Conservation (phyloP, 2,113 vertebrate species). For the Chionomys nivalis region DNA sequence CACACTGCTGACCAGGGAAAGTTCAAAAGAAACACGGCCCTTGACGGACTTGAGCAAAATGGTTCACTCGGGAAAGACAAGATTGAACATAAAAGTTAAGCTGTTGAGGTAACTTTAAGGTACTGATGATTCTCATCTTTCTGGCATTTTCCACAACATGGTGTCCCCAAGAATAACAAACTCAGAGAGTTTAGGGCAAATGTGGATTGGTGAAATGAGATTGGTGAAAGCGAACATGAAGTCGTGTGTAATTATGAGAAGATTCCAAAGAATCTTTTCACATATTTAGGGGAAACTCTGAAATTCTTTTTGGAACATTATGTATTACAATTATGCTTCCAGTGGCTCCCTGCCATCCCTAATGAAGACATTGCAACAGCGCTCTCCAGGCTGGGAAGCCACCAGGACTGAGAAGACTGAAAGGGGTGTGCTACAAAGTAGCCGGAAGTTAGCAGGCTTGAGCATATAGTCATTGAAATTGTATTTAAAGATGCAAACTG, state of each 20-base stretch:
- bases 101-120: neutral
- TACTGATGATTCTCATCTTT: neutral
- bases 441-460: neutral
- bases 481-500: neutral
- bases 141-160: neutral
- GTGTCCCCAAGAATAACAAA: neutral
- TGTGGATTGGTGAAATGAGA: neutral
- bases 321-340: neutral
- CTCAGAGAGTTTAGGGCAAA: neutral
- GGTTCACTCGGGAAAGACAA: neutral
- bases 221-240: neutral
- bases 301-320: constrained; percentile 1
- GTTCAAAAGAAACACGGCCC: neutral
- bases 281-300: constrained; percentile 1
- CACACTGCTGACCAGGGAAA: neutral
- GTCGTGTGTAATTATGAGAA: neutral
- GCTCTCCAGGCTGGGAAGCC: neutral
- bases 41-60: neutral
- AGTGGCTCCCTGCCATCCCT: neutral
- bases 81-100: neutral
- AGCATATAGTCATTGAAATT: neutral
- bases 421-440: neutral
- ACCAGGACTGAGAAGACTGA: neutral
- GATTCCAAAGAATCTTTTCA: neutral
- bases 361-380: neutral